Evolutionary conservation across 2,797 vertebrate genomes (phyloP).

Genomic region (Darevskia mixta): DNA sequence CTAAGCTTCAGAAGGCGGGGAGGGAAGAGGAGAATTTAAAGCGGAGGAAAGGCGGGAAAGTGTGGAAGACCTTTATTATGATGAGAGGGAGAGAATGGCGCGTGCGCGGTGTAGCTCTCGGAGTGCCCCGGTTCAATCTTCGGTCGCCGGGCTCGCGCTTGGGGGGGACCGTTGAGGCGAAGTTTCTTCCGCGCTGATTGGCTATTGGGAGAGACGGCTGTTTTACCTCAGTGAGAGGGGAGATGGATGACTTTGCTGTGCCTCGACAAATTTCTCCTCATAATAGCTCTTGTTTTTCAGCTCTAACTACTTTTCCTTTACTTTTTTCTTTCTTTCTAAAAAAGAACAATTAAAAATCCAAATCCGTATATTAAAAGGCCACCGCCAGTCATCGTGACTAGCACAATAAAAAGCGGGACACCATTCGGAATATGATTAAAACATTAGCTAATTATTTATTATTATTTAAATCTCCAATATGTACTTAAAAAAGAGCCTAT

Average conservation of each 20-base stretch:
- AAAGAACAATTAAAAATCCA: not conserved
- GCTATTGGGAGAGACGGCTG: not conserved
- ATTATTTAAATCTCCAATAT: no score
- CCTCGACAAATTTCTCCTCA: no score
- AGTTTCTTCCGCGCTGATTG: conserved; percentile 21
- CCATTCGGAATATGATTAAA: no score
- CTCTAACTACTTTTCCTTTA: no score
- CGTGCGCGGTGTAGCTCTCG: not conserved
- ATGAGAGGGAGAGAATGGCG: no score
- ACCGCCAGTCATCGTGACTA: no score
- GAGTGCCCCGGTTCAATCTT: not conserved
- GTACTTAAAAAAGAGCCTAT: no score
- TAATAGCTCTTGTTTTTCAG: not conserved
- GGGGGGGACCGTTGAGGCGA: not conserved
- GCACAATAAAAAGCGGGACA: no score
- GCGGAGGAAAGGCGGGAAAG: conserved; percentile 10
- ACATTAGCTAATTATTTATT: no score
- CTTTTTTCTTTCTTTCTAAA: not conserved
- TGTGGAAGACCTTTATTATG: not conserved
- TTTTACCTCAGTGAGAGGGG: not conserved
- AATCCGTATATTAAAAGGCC: no score
- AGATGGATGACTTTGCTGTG: not conserved
- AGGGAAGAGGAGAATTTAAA: not conserved
- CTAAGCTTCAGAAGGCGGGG: not conserved
- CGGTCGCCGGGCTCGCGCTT: not conserved